Conservation (phyloP, 2,113 vertebrate species). For the Dasypus novemcinctus region DNA sequence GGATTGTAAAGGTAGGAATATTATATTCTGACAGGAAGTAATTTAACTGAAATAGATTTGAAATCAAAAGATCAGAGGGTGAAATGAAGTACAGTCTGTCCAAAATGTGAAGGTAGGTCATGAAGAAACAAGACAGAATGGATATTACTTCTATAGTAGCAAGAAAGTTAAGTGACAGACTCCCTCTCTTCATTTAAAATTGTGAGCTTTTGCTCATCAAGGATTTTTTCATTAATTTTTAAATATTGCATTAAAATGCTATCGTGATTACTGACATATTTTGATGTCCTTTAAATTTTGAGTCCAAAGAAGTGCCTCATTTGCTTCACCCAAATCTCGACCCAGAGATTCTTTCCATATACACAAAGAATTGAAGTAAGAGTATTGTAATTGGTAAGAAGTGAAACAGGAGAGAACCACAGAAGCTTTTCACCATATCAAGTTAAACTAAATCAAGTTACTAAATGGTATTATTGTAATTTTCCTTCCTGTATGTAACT, state of each 20-base stretch:
- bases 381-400: not conserved
- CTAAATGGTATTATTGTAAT: not conserved
- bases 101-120: not conserved
- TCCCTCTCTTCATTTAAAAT: not conserved
- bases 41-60: not conserved
- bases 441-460: conserved; percentile 8
- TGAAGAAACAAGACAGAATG: not conserved
- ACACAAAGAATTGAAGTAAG: not conserved
- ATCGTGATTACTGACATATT: not conserved
- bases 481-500: not conserved
- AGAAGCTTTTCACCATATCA: not conserved
- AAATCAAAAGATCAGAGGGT: not conserved
- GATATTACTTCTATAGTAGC: not conserved
- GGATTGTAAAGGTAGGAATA: not conserved
- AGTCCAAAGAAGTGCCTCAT: not conserved
- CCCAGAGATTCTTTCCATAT: not conserved
- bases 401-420: not conserved
- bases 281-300: not conserved
- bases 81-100: not conserved
- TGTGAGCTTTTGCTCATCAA: not conserved
- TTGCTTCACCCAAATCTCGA: not conserved
- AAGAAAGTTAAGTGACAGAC: not conserved
- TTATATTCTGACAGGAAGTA: not conserved
- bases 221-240: not conserved
- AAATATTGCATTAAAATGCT: not conserved